Base-by-base conservation (phyloP, 2,113 vertebrate genomes). In the Lagenorhynchus albirostris region DNA sequence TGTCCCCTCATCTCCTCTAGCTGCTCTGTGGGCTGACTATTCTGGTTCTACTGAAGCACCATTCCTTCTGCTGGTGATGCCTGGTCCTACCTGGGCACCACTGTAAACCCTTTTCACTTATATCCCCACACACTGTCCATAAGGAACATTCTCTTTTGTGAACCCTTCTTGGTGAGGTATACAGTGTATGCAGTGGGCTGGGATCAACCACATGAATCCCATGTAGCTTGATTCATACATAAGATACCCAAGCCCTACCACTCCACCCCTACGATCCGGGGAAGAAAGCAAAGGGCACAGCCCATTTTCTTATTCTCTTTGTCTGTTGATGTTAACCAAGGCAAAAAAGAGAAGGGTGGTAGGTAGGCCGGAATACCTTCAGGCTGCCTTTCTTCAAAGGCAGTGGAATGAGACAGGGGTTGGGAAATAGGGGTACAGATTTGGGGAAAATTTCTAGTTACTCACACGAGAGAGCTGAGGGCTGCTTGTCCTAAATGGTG, bases 391-490 rank as follows among this genome's bases (percentile, higher is more conserved):
- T 86, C 55, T 26, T 44, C 8, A 47, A n/a, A 33, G 41, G 41
- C 74, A 50, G 33, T 10, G 33, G 10, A 26, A 8, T 36, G 47
- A 50, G n/a, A 47, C 70, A 31, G 12, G 71, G 44, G 6, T 8
- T 58, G 20, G 81, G 68, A 81, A 17, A 36, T 0, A 0, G 1
- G 5, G 13, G 20, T 5, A 82, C 76, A 41, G 26, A 81, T 36
- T 25, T 33, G 20, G 38, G 23, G 44, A 55, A 41, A 38, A 25
- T 26, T 31, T 70, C 58, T n/a, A 80, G 53, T 41, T 98, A 99
- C 99, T 99, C 99, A 99, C 99, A 99, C 99, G 92, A 99, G 99
- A 97, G 99, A 99, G 99, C 99, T 99, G 99, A 99, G 99, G 98
- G 99, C 99, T 29, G 99, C 99, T 94, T 99, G 99, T 98, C 99